Percentiles rank a stretch among this genome's conserved stretches.
Evolutionary conservation across 2,797 vertebrate genomes (phyloP).

Genomic region (Pseudochirops corinnae): DNA sequence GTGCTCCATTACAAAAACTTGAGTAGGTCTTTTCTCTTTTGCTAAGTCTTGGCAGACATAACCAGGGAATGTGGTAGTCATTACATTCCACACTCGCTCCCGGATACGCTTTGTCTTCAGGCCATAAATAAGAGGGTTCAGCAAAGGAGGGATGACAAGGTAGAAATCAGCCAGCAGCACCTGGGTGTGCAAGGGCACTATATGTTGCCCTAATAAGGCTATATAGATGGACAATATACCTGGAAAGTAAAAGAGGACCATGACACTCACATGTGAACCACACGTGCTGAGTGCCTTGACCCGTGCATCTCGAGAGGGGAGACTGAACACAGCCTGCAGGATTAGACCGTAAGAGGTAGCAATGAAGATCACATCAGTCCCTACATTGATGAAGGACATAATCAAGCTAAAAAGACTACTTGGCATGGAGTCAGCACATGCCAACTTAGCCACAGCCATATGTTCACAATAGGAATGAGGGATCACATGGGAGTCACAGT

Average conservation of each 20-base stretch:
- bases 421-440: conserved; percentile 45
- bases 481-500: conserved; percentile 67
- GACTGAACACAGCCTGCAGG: conserved; percentile 64
- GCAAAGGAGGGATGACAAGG: conserved; percentile 34
- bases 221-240: conserved; percentile 71
- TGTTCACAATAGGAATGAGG: conserved; percentile 76
- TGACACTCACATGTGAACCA: conserved; percentile 66
- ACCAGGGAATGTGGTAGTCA: background rate
- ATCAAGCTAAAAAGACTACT: conserved; percentile 63
- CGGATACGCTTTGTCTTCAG: conserved; percentile 69
- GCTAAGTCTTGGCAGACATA: background rate
- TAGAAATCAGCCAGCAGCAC: conserved; percentile 67
- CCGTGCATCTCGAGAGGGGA: conserved; percentile 69
- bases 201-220: conserved; percentile 52
- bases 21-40: background rate
- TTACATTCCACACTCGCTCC: conserved; percentile 50
- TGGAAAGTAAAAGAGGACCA: conserved; percentile 72
- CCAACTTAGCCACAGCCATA: conserved; percentile 67
- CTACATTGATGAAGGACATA: conserved; percentile 66
- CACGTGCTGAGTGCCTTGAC: conserved; percentile 74
- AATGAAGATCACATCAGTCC: conserved; percentile 68
- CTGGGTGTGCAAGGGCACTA: conserved; percentile 61
- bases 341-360: conserved; percentile 69
- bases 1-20: background rate
- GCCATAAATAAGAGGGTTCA: conserved; percentile 72